Evolutionary conservation across 2,888 invertebrate genomes (phyloP).

Genomic region (Drosophila melanosoma): DNA sequence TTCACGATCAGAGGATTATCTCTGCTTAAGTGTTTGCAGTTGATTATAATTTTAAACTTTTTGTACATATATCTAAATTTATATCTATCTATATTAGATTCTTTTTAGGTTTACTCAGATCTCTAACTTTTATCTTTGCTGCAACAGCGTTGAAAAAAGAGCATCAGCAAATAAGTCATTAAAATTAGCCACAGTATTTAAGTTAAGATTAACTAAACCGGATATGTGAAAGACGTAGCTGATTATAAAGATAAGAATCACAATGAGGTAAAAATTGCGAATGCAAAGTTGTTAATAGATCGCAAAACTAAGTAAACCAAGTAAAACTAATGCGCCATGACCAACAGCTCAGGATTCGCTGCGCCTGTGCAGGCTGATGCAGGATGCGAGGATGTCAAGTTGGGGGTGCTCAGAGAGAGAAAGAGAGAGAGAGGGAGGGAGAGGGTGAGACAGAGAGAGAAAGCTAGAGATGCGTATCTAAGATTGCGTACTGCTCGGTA

Average conservation of each 20-base stretch:
- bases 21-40: background rate
- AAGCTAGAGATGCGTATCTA: conserved; percentile 45
- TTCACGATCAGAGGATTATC: background rate
- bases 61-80: too few relatives aligned
- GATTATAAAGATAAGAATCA: conserved; percentile 48
- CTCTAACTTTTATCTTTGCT: background rate
- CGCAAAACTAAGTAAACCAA: conserved; percentile 15
- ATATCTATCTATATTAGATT: background rate
- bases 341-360: conserved; percentile 61
- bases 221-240: conserved; percentile 30
- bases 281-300: conserved; percentile 48
- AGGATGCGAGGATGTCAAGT: background rate
- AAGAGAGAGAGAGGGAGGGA: conserved; percentile 13
- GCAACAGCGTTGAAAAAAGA: too few relatives aligned
- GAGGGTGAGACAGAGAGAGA: background rate
- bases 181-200: conserved; percentile 42
- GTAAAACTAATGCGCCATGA: conserved; percentile 66
- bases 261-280: conserved; percentile 25
- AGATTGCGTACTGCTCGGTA: conserved; percentile 67
- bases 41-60: background rate
- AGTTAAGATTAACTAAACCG: conserved; percentile 28
- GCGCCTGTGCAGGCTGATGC: conserved; percentile 50
- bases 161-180: conserved; percentile 12
- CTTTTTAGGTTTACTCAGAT: background rate
- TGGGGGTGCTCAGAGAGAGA: conserved; percentile 28